phyloP scores from a whole-genome alignment of 2,888 invertebrate genomes.

The Stegophylla sp. region DNA sequence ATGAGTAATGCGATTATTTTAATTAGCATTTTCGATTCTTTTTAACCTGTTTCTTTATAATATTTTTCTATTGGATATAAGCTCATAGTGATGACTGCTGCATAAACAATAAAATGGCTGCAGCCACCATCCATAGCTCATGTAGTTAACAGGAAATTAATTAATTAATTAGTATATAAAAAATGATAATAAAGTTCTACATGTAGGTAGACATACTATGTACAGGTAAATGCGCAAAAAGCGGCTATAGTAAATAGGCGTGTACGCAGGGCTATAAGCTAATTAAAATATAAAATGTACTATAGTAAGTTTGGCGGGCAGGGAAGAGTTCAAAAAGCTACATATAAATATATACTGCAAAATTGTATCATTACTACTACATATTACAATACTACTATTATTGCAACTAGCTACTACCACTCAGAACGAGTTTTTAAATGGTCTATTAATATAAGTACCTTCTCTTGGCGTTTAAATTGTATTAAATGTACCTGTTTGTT shows the following conservation, averaged over 20 bases:
- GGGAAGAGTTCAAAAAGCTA: not conserved
- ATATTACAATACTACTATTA: not conserved
- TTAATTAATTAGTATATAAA: slow-evolving; percentile 22
- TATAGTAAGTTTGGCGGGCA: not conserved
- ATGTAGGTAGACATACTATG: not conserved
- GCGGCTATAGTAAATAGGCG: slow-evolving; percentile 35
- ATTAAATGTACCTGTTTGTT: not conserved
- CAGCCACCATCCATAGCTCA: not conserved
- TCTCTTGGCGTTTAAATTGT: not conserved
- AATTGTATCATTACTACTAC: not conserved
- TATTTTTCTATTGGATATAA: no score
- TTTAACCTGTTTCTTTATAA: no score
- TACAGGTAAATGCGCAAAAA: slow-evolving; percentile 2
- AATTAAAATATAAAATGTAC: slow-evolving; percentile 22
- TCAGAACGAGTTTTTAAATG: not conserved
- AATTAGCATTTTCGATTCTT: no score
- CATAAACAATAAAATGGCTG: not conserved
- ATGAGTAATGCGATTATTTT: no score
- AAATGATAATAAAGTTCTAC: slow-evolving; percentile 12
- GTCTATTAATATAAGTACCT: not conserved
- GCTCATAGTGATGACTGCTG: not conserved
- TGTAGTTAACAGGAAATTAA: slow-evolving; percentile 19
- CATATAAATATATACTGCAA: not conserved
- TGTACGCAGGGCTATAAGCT: slow-evolving; percentile 38
- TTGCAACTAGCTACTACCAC: not conserved